Evolutionary conservation across 2,113 vertebrate genomes (phyloP).

Genomic region (Coryphaenoides rupestris): DNA sequence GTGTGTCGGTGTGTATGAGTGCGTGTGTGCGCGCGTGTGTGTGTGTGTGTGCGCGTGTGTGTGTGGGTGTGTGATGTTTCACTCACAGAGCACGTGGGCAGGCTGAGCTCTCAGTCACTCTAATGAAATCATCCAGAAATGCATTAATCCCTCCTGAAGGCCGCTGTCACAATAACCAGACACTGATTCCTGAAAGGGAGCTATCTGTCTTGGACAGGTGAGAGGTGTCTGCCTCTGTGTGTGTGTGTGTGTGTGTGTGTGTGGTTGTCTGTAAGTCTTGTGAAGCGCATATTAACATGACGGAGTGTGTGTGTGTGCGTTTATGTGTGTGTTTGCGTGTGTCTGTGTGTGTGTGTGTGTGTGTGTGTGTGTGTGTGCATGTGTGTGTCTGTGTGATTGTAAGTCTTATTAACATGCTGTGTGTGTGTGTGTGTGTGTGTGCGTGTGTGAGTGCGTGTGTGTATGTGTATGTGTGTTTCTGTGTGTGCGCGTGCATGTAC

Average conservation of each 20-base stretch:
- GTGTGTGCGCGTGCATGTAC: neutral
- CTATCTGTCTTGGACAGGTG: slow-evolving; percentile 60
- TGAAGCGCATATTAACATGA: no score
- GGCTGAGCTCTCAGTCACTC: slow-evolving; percentile 44
- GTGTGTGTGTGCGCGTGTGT: slow-evolving; percentile 16
- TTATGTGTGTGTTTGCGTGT: slow-evolving; percentile 17
- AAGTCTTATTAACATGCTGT: no score
- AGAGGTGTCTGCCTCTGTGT: slow-evolving; percentile 24
- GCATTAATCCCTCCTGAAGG: slow-evolving; percentile 70
- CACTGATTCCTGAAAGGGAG: slow-evolving; percentile 62
- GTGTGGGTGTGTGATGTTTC: slow-evolving; percentile 51
- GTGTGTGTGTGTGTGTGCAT: slow-evolving; percentile 8
- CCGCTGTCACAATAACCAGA: slow-evolving; percentile 65
- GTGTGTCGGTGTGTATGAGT: slow-evolving; percentile 16
- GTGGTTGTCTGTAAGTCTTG: slow-evolving; percentile 12
- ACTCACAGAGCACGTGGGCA: slow-evolving; percentile 49
- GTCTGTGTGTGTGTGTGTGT: slow-evolving; percentile 14
- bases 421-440: neutral
- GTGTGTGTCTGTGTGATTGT: neutral
- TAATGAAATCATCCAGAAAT: slow-evolving; percentile 69
- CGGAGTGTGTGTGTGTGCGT: slow-evolving; percentile 12
- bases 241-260: slow-evolving; percentile 7
- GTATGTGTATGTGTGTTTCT: neutral
- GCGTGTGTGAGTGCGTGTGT: neutral
- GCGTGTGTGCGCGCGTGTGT: slow-evolving; percentile 18